Evolutionary conservation across 1,140 invertebrate species (phyloP), one percentile per base, ranked within the genome.

Genomic region (Bilobella aurantiaca): DNA sequence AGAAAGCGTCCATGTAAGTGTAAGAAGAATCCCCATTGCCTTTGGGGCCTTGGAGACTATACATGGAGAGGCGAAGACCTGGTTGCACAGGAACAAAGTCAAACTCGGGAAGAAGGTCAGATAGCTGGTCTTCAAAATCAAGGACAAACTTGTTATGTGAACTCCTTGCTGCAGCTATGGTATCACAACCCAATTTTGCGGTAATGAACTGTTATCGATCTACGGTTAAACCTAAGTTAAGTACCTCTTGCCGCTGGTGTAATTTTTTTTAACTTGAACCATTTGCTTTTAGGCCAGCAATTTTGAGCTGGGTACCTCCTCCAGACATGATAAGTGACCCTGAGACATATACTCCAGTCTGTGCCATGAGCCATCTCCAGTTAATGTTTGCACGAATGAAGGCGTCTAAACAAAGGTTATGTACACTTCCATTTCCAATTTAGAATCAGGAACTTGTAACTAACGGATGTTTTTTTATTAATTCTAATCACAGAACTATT

Each of bases 101-200:
- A 57, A 64, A 56, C 25, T 59, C 70, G 82, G 21, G 75, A 78
- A 63, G 76, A 77, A 27, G 78, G 77, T 0, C 76, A 79, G 57
- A 81, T 81, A 78, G 84, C 84, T 42, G 86, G 86, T 18, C 75
- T 88, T 56, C 83, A 84, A 75, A 88, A 88, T 79, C 76, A 87
- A 60, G 86, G 86, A 47, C 85, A 85, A 21, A 88, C 86, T 12
- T 88, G 86, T 76, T 88, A 88, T 74, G 84, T 87, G 5, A 88
- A 88, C 76, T 85, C 85, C 71, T 81, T 87, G 65, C 79, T 88
- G 42, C 86, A 88, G 77, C 78, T 87, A 28, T 87, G 85, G 85
- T 87, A 85, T 77, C 85, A 87, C 71, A 87, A 87, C 75, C 79
- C 81, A 69, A 78, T 78, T 34, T 82, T 87, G 73, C 81, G 82